Evolutionary conservation across 2,888 invertebrate genomes (phyloP).

Genomic region (Drosophila limbata): DNA sequence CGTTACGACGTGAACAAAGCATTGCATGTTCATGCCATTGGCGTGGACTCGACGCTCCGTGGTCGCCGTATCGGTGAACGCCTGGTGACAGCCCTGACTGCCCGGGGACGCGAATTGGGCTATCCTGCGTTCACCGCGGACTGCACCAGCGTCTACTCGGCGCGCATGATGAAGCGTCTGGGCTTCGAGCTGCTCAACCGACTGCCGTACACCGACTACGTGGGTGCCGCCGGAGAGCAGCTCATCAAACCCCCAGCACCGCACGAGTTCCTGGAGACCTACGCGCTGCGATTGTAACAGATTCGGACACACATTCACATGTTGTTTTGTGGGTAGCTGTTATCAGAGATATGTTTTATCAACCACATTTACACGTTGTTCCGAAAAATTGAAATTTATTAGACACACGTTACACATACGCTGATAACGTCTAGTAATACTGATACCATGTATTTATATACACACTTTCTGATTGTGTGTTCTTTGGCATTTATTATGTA

Average conservation of each 20-base stretch:
- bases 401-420: neutral
- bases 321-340: no score
- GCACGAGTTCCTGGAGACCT: slow-evolving; percentile 78
- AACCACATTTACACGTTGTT: no score
- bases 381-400: neutral
- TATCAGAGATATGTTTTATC: neutral
- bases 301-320: no score
- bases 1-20: slow-evolving; percentile 69
- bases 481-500: neutral
- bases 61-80: slow-evolving; percentile 77
- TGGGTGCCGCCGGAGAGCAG: slow-evolving; percentile 67
- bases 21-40: slow-evolving; percentile 81
- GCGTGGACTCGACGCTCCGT: slow-evolving; percentile 71
- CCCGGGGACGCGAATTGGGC: slow-evolving; percentile 57
- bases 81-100: slow-evolving; percentile 65
- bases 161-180: slow-evolving; percentile 70
- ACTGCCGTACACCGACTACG: slow-evolving; percentile 72
- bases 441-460: neutral
- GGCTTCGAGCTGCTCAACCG: slow-evolving; percentile 74
- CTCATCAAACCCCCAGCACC: slow-evolving; percentile 75
- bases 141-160: slow-evolving; percentile 83
- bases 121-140: slow-evolving; percentile 77
- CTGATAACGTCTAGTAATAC: neutral
- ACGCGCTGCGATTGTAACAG: slow-evolving; percentile 61
- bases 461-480: neutral